Evolutionary conservation across 2,113 vertebrate genomes (phyloP).

Genomic region (Pardalotus punctatus): DNA sequence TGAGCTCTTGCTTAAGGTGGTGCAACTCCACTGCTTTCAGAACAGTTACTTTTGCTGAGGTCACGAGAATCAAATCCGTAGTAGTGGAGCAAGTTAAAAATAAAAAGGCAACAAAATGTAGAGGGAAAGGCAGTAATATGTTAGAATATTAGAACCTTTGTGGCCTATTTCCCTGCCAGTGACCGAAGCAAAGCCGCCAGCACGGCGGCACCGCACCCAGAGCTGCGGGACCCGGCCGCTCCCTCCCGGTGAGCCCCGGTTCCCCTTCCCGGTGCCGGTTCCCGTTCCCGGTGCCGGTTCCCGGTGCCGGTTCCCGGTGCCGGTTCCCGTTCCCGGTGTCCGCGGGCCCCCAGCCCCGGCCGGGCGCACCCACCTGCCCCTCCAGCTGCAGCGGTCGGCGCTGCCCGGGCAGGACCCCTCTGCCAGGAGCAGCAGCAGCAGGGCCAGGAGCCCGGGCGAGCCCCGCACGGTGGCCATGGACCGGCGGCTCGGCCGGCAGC

Average conservation of each 20-base stretch:
- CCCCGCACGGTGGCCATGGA: neutral
- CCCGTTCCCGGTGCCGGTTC: no score
- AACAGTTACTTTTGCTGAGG: neutral
- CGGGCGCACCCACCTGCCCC: conserved; percentile 69
- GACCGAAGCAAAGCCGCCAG: fast-evolving
- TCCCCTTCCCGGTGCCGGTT: no score
- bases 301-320: no score
- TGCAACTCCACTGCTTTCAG: neutral
- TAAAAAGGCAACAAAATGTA: neutral
- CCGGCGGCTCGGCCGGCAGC: neutral
- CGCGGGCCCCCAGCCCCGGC: neutral
- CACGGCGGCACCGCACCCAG: neutral
- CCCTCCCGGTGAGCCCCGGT: neutral
- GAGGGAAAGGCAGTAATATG: fast-evolving
- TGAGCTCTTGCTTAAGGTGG: fast-evolving
- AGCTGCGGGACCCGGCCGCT: fast-evolving
- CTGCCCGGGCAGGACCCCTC: neutral
- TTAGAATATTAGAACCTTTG: neutral
- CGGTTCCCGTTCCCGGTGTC: neutral
- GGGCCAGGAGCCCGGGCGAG: neutral
- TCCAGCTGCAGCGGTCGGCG: conserved; percentile 80
- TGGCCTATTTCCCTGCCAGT: neutral
- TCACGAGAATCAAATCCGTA: fast-evolving
- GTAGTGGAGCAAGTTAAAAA: neutral
- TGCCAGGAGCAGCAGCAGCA: neutral